Evolutionary conservation across 2,797 vertebrate species (phyloP), one percentile per base, ranked within the genome.

Genomic region (Harpagifer antarcticus): DNA sequence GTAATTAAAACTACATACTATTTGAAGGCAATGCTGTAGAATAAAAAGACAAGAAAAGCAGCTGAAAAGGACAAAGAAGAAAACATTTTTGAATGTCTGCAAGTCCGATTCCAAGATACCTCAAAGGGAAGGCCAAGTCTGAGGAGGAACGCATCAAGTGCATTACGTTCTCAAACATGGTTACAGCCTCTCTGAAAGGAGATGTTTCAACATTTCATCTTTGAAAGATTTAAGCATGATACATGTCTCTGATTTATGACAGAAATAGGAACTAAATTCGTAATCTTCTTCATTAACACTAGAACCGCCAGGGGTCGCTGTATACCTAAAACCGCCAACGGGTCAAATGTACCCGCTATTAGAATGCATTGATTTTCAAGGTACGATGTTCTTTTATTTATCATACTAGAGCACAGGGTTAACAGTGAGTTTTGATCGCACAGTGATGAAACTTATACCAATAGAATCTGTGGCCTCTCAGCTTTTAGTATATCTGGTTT

Each of bases 61-160:
- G 31, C 31, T 10, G 54, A 56, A 40, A 47, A 23, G 27, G 73
- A 68, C 48, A 59, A 74, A 74, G 33, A 54, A 48, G 62, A 2
- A 37, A 60, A 49, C 12, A 23, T 53, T 52, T 61, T 40, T 27
- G 14, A 42, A 64, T 23, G 4, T 65, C 19, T 62, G 48, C 15
- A 17, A 33, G n/a, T 14, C 20, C 57, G 20, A 11, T 23, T 16
- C 27, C 23, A 23, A n/a, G 43, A 27, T 56, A 23, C 19, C 12
- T 16, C 17, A 23, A 9, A 19, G 31, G 58, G 7, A 76, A 49
- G 17, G 19, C 13, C 9, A 12, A 66, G n/a, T 68, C 45, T 78
- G 31, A 76, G 16, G 59, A n/a, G 53, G 19, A 80, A 55, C 17
- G 54, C 33, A 55, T 7, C 37, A 27, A 71, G 33, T 11, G 9